Evolutionary conservation across 2,888 invertebrate species (phyloP), one percentile per base, ranked within the genome.

Genomic region (Melolontha melolontha): DNA sequence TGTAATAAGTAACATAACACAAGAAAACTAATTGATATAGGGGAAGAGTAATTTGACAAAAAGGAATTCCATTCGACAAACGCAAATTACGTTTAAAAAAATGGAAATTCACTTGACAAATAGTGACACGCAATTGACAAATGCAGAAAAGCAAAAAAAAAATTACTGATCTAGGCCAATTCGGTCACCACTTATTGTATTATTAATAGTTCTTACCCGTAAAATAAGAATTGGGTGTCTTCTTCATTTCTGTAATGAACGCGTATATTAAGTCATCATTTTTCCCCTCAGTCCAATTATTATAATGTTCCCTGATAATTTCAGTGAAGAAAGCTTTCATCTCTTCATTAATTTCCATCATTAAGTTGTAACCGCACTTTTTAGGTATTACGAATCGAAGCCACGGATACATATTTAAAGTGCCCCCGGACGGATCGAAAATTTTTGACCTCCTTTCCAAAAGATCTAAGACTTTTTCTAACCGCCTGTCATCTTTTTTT

Each of bases 251-350:
- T 22, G 84, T 83, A 6, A 91, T 82, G 73, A 87, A 91, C 54
- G 88, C 84, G 76, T 88, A 88, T 51, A 91, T 89, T n/a, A 91
- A 79, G 79, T 91, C 90, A 59, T 83, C 83, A 1, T 84, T 80
- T 52, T 82, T 80, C 0, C 84, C 85, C 0, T 84, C 76, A 0
- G 80, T 76, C 75, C 86, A 85, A 1, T 79, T 84, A 39, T 78
- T 71, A 41, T 86, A 84, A 74, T 90, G 90, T 17, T 88, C 86
- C 0, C 81, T 76, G 54, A 91, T 89, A 1, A 84, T 85, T 67
- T 86, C 86, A 85, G 85, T 84, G 44, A 91, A 82, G 62, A 89
- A 85, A 10, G 77, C 76, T 70, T 84, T 83, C 52, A 91, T 78
- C 74, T 89, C 85, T 0, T 77, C 73, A 77, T 90, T 91, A 14